These are phyloP conservation scores for Galaxias olidus DNA, from an alignment of 2,797 vertebrate genomes.

Conservation along the genomic window DNA sequence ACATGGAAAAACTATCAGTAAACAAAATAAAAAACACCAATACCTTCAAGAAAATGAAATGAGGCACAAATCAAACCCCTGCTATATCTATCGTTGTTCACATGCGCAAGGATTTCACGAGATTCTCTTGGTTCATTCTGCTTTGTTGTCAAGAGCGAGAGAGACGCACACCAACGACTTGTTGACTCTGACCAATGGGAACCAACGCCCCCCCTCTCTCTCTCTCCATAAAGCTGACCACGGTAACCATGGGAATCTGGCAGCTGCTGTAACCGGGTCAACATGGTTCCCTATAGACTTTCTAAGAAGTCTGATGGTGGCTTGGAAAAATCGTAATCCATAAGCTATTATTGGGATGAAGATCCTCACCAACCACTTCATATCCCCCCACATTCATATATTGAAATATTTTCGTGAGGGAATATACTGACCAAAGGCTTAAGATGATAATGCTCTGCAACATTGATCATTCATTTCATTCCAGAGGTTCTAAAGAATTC, in stretches of 20 bases:
- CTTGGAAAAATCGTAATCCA: conserved; percentile 38
- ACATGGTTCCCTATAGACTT: conserved; percentile 36
- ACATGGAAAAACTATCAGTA: conserved; percentile 35
- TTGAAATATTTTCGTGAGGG: conserved; percentile 18
- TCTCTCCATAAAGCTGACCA: not conserved
- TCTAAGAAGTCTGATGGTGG: conserved; percentile 37
- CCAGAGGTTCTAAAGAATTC: conserved; percentile 9
- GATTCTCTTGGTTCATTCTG: not conserved
- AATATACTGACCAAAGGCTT: not conserved
- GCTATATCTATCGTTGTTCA: not conserved
- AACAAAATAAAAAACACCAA: conserved; percentile 15
- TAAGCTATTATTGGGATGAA: conserved; percentile 7
- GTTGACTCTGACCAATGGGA: not conserved
- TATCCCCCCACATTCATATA: conserved; percentile 16
- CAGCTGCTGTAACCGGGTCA: conserved; percentile 59
- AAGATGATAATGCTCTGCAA: conserved; percentile 6
- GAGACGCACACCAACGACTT: not conserved
- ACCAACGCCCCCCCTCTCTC: not conserved
- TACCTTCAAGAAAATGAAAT: not conserved
- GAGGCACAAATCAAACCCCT: not conserved
- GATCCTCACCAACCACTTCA: not conserved
- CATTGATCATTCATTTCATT: not conserved
- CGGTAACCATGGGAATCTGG: conserved; percentile 49
- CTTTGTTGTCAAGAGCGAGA: not conserved
- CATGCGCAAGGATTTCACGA: not conserved